These are phyloP conservation scores for Apodemus speciosus DNA, from an alignment of 2,113 vertebrate genomes.

Conservation along the genomic window DNA sequence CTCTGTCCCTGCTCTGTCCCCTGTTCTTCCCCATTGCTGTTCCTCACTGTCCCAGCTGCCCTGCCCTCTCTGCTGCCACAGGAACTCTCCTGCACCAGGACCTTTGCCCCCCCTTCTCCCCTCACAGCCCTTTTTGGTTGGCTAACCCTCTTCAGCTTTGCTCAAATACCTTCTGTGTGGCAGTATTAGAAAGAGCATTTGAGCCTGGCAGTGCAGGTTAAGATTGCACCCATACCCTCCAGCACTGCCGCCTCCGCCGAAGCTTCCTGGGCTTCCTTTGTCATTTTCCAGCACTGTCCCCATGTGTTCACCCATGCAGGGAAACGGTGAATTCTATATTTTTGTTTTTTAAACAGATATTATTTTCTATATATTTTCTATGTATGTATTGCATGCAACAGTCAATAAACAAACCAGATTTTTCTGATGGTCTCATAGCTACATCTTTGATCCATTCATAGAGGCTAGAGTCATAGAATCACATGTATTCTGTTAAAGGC, in stretches of 20 bases:
- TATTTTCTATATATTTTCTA: background rate
- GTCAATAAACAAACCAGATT: no score
- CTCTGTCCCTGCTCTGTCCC: no score
- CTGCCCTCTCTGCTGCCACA: background rate
- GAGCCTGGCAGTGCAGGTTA: background rate
- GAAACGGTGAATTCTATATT: background rate
- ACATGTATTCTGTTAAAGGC: background rate
- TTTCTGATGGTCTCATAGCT: no score
- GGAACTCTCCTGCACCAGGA: background rate
- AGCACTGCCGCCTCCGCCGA: background rate
- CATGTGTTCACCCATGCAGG: background rate
- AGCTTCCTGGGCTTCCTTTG: background rate
- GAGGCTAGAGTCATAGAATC: background rate
- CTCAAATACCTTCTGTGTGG: background rate
- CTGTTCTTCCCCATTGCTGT: background rate
- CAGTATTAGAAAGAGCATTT: background rate
- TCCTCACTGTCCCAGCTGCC: background rate
- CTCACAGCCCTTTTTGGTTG: background rate
- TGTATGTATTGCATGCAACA: no score
- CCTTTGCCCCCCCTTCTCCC: background rate
- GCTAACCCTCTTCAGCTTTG: background rate
- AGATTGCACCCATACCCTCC: no score
- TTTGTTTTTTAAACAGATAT: background rate
- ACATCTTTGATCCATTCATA: background rate
- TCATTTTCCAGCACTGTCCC: background rate